A percentile compares a stretch with the other conserved stretches of the same genome.
phyloP scores from a whole-genome alignment of 2,113 vertebrate genomes.

The Actinemys pallida region DNA sequence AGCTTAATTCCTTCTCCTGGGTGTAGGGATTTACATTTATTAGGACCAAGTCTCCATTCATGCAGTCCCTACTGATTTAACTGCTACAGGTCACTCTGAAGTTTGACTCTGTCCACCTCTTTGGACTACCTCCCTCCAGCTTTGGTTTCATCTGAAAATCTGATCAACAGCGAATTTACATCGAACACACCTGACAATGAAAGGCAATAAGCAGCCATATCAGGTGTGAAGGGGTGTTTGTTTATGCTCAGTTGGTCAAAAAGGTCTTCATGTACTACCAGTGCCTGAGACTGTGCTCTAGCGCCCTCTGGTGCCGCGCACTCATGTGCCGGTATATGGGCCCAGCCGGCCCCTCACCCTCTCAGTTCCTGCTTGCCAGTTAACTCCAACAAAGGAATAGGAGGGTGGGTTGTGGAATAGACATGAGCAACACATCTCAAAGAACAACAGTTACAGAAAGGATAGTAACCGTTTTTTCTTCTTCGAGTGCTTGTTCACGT shows the following conservation, averaged over 20 bases:
- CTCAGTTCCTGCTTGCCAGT: no score
- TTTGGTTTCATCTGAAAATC: conserved; percentile 11
- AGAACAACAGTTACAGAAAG: no score
- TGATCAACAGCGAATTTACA: conserved; percentile 26
- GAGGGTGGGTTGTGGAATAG: no score
- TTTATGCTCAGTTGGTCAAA: conserved; percentile 51
- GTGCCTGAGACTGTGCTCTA: not conserved
- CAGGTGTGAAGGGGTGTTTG: not conserved
- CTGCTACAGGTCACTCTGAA: conserved; percentile 59
- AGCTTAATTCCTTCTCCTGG: conserved; percentile 35
- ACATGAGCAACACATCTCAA: no score
- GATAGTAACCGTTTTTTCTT: no score
- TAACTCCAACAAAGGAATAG: no score
- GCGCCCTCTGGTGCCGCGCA: no score
- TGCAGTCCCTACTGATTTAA: conserved; percentile 22
- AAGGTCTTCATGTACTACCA: not conserved
- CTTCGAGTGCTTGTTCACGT: no score
- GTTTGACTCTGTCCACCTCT: conserved; percentile 33
- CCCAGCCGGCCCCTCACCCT: no score
- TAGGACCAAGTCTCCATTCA: conserved; percentile 44
- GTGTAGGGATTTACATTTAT: conserved; percentile 43
- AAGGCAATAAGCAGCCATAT: conserved; percentile 44
- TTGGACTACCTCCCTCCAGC: conserved; percentile 6
- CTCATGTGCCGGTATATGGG: no score
- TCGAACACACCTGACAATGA: conserved; percentile 44